Conservation (phyloP, 1,140 invertebrate genomes). For the Batillaria attramentaria region DNA sequence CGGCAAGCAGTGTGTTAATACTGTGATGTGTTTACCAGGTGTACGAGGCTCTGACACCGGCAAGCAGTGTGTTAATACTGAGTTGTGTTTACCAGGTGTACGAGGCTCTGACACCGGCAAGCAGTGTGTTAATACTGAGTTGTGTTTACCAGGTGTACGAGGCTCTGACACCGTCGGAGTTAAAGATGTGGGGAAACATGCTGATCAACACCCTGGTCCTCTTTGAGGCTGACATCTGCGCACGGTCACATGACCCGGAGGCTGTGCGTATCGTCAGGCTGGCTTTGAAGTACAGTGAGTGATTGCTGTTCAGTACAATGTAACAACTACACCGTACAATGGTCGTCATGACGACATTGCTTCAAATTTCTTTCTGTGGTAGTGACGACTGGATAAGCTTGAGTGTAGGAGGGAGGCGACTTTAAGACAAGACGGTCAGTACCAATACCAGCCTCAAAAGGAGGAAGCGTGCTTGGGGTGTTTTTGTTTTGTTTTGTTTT, state of each 20-base stretch:
- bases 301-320: neutral
- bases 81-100: neutral
- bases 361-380: neutral
- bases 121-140: neutral
- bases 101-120: neutral
- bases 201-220: neutral
- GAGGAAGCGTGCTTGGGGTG: neutral
- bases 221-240: neutral
- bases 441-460: neutral
- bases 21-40: neutral
- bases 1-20: neutral
- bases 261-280: neutral
- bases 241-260: neutral
- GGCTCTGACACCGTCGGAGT: neutral
- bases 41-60: no score
- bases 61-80: neutral
- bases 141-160: slow-evolving; percentile 7
- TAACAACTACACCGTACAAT: neutral
- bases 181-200: slow-evolving; percentile 4
- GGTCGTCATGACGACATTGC: neutral
- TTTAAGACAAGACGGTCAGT: slow-evolving; percentile 28
- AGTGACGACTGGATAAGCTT: neutral
- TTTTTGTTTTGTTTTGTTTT: no score
- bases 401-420: neutral
- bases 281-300: neutral